Percentiles rank a stretch among this genome's conserved stretches.
phyloP scores from a whole-genome alignment of 2,113 vertebrate genomes.

The Onychorhynchus coronatus region DNA sequence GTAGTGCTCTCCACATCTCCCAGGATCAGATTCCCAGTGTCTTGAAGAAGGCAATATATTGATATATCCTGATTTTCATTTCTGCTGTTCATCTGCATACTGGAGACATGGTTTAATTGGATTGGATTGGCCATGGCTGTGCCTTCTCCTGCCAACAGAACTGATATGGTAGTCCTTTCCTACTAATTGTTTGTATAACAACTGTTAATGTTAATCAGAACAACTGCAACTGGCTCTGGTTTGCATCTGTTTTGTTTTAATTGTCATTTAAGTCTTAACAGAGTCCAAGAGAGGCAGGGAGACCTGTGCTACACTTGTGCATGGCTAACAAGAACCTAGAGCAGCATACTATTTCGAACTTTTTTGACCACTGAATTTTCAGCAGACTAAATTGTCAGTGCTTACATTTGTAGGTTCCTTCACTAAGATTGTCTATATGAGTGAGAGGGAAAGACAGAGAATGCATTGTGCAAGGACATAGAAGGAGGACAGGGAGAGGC shows the following conservation, averaged over 20 bases:
- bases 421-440: neutral
- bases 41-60: neutral
- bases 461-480: neutral
- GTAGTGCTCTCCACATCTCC: neutral
- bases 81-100: neutral
- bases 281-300: neutral
- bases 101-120: conserved; percentile 6
- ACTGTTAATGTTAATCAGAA: conserved; percentile 49
- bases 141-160: conserved; percentile 40
- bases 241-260: conserved; percentile 24
- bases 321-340: conserved; percentile 26
- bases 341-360: neutral
- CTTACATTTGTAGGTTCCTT: neutral
- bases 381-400: neutral
- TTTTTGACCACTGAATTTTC: conserved; percentile 53
- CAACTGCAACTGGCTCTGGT: conserved; percentile 27
- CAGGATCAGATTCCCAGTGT: neutral
- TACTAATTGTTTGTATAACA: conserved; percentile 42
- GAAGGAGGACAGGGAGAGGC: neutral
- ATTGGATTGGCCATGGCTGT: conserved; percentile 27
- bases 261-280: conserved; percentile 1
- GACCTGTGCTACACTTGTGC: neutral
- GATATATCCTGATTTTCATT: neutral
- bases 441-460: neutral
- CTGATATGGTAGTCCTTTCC: conserved; percentile 12